phyloP scores from a whole-genome alignment of 2,797 vertebrate genomes.

The Scomberomorus guttatus region DNA sequence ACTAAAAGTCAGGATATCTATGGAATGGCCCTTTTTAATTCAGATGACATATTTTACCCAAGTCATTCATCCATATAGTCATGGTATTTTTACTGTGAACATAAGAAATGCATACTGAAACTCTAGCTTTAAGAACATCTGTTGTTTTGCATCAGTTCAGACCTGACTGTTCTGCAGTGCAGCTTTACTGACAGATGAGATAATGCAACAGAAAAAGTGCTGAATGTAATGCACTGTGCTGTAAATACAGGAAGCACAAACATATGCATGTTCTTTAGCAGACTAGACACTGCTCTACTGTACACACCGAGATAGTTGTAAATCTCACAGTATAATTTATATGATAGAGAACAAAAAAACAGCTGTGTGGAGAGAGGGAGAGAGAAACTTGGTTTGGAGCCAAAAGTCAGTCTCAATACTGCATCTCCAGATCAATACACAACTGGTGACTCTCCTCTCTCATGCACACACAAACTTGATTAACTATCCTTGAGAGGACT shows the following conservation, averaged over 20 bases:
- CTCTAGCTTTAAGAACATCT: slow-evolving; percentile 9
- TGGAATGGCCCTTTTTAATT: slow-evolving; percentile 1
- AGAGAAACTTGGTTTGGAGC: slow-evolving; percentile 31
- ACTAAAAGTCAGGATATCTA: neutral
- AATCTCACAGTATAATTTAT: slow-evolving; percentile 35
- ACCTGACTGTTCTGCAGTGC: neutral
- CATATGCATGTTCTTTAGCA: neutral
- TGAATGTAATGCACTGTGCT: neutral
- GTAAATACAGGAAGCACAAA: slow-evolving; percentile 4
- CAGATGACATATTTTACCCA: too few relatives aligned
- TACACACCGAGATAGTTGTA: slow-evolving; percentile 22
- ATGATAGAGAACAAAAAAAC: slow-evolving; percentile 44
- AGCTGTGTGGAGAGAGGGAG: slow-evolving; percentile 43
- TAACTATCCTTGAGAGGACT: slow-evolving; percentile 18
- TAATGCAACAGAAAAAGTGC: neutral
- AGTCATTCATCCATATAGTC: neutral
- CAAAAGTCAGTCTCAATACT: slow-evolving; percentile 56
- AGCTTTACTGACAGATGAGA: too few relatives aligned
- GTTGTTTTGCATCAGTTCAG: neutral
- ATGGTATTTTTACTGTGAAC: neutral
- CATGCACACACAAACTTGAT: slow-evolving; percentile 16
- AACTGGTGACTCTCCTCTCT: slow-evolving; percentile 51
- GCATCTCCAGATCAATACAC: slow-evolving; percentile 64
- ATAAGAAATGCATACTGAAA: neutral
- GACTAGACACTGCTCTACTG: slow-evolving; percentile 29